Base-by-base conservation (phyloP, 2,797 vertebrate species). In the Adrianichthys oophorus region DNA sequence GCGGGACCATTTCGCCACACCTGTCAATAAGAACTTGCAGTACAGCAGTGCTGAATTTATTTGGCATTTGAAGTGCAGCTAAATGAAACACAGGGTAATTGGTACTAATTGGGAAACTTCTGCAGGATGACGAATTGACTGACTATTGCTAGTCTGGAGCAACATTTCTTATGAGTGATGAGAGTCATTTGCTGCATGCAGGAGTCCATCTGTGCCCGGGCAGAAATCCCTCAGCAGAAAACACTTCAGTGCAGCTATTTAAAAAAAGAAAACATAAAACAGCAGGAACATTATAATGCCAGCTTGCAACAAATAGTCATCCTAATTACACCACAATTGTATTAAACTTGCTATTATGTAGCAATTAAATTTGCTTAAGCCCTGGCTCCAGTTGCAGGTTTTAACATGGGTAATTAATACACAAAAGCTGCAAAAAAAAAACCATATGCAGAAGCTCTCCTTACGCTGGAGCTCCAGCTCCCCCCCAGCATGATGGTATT, bases 311-410 rank as follows among this genome's bases (percentile, higher is more conserved):
- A 89, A 88, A 91, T 85, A 87, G 78, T 76, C 80, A 72, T 82
- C 78, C 66, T 89, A 88, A 90, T 89, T 89, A 76, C 83, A 74
- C 61, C 78, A 78, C 83, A 87, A 90, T 87, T 85, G 86, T 85
- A 88, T 88, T 91, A 89, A 91, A 86, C 82, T 63, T 70, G 78
- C 80, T 83, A 87, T 90, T 89, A 87, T 90, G 84, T 85, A 77
- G 85, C 85, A 90, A 90, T 91, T 89, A 86, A 87, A 89, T 89
- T 82, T 85, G 83, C 80, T 81, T 79, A 82, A 87, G 76, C 72
- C 70, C 21, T 66, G 21, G 73, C 74, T 87, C 74, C 76, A 78
- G 82, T 88, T 86, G 83, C 83, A 88, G 83, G 83, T 89, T 88
- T 88, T 79, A 82, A 74, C 61, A 64, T 84, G 84, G 82, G 85